phyloP scores from a whole-genome alignment of 2,113 vertebrate genomes.

The Columbina picui region DNA sequence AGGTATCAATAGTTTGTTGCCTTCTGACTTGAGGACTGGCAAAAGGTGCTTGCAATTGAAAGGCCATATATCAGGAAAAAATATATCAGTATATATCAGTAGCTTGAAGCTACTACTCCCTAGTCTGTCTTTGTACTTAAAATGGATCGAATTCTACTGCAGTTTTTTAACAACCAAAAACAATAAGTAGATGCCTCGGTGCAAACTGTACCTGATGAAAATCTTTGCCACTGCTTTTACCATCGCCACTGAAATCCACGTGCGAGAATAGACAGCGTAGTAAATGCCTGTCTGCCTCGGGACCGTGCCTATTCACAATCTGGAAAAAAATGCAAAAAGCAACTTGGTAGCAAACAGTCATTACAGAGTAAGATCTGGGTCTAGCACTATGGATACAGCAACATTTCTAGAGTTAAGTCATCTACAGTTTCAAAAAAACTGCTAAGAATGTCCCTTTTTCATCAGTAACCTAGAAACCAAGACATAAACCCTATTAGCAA shows the following conservation, averaged over 20 bases:
- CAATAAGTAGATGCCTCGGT: neutral
- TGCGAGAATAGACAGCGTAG: slow-evolving; percentile 99
- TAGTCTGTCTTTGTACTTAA: neutral
- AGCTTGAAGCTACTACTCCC: neutral
- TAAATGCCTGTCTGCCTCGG: slow-evolving; percentile 99
- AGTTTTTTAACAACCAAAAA: neutral
- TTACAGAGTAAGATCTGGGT: neutral
- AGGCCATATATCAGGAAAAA: neutral
- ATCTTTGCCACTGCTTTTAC: slow-evolving; percentile 99
- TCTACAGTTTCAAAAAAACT: neutral
- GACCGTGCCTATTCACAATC: slow-evolving; percentile 99
- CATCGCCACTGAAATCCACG: slow-evolving; percentile 99
- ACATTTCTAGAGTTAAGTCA: neutral
- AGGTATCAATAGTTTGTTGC: neutral
- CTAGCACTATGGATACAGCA: neutral
- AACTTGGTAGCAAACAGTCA: neutral
- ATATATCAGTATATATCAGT: too few species aligned
- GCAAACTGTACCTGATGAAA: slow-evolving; percentile 93
- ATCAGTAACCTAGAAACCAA: neutral
- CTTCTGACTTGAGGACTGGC: neutral
- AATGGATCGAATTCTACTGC: fast-evolving
- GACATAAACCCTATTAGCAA: neutral
- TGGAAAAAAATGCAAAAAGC: slow-evolving; percentile 33
- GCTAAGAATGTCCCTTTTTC: neutral
- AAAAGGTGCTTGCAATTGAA: neutral